phyloP scores from a whole-genome alignment of 1,140 invertebrate genomes.

The Euura lappo region DNA sequence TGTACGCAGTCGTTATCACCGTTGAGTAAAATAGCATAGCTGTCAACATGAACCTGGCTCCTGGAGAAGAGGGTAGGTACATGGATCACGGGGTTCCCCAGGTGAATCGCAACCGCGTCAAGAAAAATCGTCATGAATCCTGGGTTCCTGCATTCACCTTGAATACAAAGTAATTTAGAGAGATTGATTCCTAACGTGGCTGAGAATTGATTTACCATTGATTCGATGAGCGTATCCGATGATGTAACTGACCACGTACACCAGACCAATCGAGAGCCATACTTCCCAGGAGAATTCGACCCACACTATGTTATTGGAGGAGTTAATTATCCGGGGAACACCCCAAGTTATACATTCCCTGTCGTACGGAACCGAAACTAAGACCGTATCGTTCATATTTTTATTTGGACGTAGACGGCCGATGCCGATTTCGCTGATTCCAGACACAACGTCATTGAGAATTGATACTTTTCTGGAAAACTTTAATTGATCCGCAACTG shows the following conservation, averaged over 20 bases:
- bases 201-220: neutral
- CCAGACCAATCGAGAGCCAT: neutral
- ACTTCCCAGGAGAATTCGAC: neutral
- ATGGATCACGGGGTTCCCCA: neutral
- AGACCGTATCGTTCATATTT: neutral
- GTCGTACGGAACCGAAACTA: neutral
- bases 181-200: neutral
- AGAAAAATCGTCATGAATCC: neutral
- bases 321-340: neutral
- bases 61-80: neutral
- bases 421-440: neutral
- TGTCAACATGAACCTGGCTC: neutral
- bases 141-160: no score
- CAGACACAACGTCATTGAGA: neutral
- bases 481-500: neutral
- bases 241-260: neutral
- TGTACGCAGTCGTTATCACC: neutral
- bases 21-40: neutral
- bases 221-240: neutral
- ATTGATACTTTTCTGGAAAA: neutral
- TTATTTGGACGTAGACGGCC: neutral
- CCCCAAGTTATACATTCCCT: neutral
- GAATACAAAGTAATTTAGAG: neutral
- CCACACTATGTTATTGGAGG: neutral
- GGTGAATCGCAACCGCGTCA: neutral